phyloP scores from a whole-genome alignment of 1,140 invertebrate species.

The Diuraphis noxia region DNA sequence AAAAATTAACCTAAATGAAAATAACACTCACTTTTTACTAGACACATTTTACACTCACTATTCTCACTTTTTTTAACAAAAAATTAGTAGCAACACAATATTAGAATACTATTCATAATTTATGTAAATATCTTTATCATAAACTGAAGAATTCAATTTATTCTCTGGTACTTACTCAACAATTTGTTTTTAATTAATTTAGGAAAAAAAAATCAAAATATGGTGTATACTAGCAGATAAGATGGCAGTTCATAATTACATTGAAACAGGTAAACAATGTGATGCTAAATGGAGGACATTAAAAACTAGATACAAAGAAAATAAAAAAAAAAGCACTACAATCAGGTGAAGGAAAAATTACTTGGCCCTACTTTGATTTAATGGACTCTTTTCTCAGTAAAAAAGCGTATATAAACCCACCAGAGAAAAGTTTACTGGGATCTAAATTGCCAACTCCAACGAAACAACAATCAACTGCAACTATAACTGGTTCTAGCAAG shows the following conservation, averaged over 20 bases:
- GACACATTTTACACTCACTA: too few relatives aligned
- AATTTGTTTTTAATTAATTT: too few relatives aligned
- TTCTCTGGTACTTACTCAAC: too few relatives aligned
- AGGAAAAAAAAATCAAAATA: not conserved
- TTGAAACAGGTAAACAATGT: not conserved
- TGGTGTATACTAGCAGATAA: not conserved
- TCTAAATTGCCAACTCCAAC: conserved; percentile 10
- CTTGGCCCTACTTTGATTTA: not conserved
- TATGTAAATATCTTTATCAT: too few relatives aligned
- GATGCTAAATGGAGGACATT: not conserved
- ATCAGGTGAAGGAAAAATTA: not conserved
- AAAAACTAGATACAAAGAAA: not conserved
- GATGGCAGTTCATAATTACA: not conserved
- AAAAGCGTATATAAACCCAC: not conserved
- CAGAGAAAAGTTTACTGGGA: not conserved
- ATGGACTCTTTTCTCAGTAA: not conserved
- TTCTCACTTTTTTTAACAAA: too few relatives aligned
- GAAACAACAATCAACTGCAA: not conserved
- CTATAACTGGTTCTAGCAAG: not conserved
- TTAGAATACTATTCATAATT: too few relatives aligned
- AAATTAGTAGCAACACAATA: too few relatives aligned
- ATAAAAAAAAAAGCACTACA: not conserved
- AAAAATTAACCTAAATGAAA: too few relatives aligned
- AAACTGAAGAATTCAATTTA: too few relatives aligned
- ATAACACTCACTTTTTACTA: too few relatives aligned